Evolutionary conservation across 2,888 invertebrate species (phyloP).

Genomic region (Gymnosoma rotundatum): DNA sequence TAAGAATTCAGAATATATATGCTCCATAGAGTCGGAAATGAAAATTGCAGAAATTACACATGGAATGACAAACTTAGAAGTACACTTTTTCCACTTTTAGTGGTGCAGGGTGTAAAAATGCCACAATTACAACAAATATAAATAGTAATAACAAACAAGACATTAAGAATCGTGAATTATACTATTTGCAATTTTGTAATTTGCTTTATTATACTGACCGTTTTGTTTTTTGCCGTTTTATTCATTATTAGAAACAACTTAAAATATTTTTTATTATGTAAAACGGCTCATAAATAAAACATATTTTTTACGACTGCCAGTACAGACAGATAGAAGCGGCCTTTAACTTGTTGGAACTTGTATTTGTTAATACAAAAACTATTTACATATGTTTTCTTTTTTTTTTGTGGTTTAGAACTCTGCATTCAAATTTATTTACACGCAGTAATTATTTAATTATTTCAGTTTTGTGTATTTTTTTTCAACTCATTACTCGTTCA

Average conservation of each 20-base stretch:
- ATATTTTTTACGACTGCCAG: conserved; percentile 16
- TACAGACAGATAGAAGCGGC: not conserved
- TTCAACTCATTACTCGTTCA: conserved; percentile 27
- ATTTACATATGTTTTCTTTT: conserved; percentile 38
- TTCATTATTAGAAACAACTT: conserved; percentile 4
- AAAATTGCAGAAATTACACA: too few species aligned
- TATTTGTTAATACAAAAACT: conserved; percentile 18
- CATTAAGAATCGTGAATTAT: conserved; percentile 42
- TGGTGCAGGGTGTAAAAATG: too few species aligned
- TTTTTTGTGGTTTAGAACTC: conserved; percentile 3
- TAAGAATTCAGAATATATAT: too few species aligned
- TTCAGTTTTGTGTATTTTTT: conserved; percentile 4
- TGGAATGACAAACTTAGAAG: too few species aligned
- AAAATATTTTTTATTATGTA: conserved; percentile 4
- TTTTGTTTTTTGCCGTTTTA: not conserved
- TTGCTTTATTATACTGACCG: conserved; percentile 44
- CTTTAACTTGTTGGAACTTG: conserved; percentile 10
- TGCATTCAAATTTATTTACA: conserved; percentile 38
- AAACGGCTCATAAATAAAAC: conserved; percentile 54
- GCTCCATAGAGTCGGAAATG: too few species aligned
- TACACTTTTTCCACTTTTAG: too few species aligned
- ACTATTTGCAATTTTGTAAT: conserved; percentile 64
- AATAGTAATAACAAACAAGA: conserved; percentile 25
- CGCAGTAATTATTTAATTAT: conserved; percentile 5
- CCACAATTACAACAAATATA: conserved; percentile 15